Conservation (phyloP, 2,888 invertebrate species). For the Lasioglossum vierecki region DNA sequence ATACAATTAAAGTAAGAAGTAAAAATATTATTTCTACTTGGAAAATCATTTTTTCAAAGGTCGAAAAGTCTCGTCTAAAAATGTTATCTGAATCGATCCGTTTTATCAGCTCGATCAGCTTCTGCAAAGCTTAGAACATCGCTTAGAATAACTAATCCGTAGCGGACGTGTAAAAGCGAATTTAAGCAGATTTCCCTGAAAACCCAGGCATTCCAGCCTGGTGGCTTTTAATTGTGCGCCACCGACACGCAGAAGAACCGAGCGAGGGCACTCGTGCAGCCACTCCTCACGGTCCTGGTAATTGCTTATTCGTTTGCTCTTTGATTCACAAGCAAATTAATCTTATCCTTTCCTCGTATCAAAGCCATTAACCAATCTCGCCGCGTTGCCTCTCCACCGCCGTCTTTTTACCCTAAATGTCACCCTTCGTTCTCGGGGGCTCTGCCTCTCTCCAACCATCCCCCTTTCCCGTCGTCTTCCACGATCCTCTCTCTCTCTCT, state of each 20-base stretch:
- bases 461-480: slow-evolving; percentile 25
- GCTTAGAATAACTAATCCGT: neutral
- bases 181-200: slow-evolving; percentile 16
- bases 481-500: slow-evolving; percentile 3
- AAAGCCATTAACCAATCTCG: slow-evolving; percentile 80
- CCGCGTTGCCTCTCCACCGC: slow-evolving; percentile 59
- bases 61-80: neutral
- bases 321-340: slow-evolving; percentile 78
- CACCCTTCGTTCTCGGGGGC: slow-evolving; percentile 70
- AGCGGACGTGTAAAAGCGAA: neutral
- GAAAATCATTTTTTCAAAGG: neutral
- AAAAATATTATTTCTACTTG: neutral
- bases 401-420: slow-evolving; percentile 74
- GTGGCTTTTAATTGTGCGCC: slow-evolving; percentile 52
- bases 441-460: slow-evolving; percentile 30
- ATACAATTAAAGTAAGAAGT: neutral
- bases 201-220: neutral
- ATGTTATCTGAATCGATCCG: neutral
- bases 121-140: neutral
- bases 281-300: slow-evolving; percentile 67
- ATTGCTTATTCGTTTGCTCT: slow-evolving; percentile 79
- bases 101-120: slow-evolving; percentile 3
- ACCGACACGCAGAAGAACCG: slow-evolving; percentile 53
- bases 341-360: slow-evolving; percentile 79
- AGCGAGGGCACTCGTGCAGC: slow-evolving; percentile 54